Percentiles rank a stretch among this genome's conserved stretches.
Evolutionary conservation across 2,797 vertebrate species (phyloP).

Genomic region (Eremophila alpestris): DNA sequence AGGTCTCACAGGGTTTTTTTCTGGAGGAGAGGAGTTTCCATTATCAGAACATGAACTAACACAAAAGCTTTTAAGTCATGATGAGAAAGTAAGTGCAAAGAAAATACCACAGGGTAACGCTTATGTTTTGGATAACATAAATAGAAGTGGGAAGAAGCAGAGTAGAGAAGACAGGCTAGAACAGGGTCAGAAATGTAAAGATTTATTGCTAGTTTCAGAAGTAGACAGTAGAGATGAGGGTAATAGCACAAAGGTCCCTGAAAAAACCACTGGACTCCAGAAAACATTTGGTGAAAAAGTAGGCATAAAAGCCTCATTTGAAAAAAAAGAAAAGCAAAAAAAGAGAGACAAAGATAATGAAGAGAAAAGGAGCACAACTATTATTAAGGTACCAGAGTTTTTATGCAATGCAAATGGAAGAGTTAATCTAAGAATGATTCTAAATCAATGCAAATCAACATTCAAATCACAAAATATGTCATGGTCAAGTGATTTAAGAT

Average conservation of each 20-base stretch:
- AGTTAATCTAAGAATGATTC: conserved; percentile 8
- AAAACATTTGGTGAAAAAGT: neutral
- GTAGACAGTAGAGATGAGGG: neutral
- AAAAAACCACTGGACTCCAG: neutral
- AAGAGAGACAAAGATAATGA: neutral
- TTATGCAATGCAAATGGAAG: neutral
- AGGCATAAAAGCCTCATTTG: neutral
- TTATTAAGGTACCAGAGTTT: neutral
- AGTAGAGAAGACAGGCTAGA: neutral
- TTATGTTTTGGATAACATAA: neutral
- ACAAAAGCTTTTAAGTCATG: neutral
- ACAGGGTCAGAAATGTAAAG: neutral
- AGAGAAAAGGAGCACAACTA: neutral
- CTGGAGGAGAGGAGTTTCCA: neutral
- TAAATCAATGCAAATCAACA: conserved; percentile 25
- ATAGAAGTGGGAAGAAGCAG: neutral
- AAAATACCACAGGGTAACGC: neutral
- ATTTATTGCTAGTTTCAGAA: neutral
- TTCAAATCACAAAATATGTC: neutral
- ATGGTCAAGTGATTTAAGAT: conserved; percentile 16
- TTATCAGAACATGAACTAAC: neutral
- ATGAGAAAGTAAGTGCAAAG: neutral
- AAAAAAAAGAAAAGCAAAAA: neutral
- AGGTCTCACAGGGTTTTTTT: neutral
- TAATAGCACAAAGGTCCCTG: neutral